Evolutionary conservation across 2,113 vertebrate species (phyloP), one percentile per base, ranked within the genome.

Genomic region (Phrynocephalus versicolor): DNA sequence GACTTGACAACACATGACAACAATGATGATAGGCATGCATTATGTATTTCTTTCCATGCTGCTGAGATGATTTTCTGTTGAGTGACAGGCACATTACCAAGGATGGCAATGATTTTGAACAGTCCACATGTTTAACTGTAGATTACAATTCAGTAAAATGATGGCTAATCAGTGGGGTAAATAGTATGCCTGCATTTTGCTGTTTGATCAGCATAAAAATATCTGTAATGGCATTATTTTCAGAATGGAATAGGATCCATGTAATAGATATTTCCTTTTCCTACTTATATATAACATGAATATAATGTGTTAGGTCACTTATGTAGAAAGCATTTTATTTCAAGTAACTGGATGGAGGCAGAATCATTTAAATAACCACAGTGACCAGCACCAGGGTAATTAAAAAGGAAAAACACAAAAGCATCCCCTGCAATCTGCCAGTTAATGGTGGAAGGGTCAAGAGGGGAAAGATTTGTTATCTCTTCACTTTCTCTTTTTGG

Each of bases 201-300:
- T 92, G 92, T 92, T 93, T 89, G 93, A 93, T 94, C 82, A 64
- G 87, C 94, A 92, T 92, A 93, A 95, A 96, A 96, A 95, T 95
- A 96, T 94, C 93, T 89, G 85, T 94, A 94, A 95, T 94, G 91
- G 89, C 93, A 96, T 95, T 91, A 94, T 96, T 96, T 88, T 79
- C 77, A 85, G 92, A 93, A 90, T 70, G 88, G 89, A 92, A 91
- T 75, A 84, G 84, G 21, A 69, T 90, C 95, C 94, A 91, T 94
- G 69, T 94, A 89, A 95, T 92, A 91, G 91, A 87, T 21, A 14
- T 77, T 94, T 90, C 57, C 85, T 85, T 93, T 91, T 91, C 87
- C 84, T 92, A 89, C 89, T 91, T 93, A 93, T 41, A 91, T 0
- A 12, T 91, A 91, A 92, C 91, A 92, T 92, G 60, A 93, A 91